Evolutionary conservation across 2,888 invertebrate genomes (phyloP), one percentile per base, ranked within the genome.

Genomic region (Eilema sororculum): DNA sequence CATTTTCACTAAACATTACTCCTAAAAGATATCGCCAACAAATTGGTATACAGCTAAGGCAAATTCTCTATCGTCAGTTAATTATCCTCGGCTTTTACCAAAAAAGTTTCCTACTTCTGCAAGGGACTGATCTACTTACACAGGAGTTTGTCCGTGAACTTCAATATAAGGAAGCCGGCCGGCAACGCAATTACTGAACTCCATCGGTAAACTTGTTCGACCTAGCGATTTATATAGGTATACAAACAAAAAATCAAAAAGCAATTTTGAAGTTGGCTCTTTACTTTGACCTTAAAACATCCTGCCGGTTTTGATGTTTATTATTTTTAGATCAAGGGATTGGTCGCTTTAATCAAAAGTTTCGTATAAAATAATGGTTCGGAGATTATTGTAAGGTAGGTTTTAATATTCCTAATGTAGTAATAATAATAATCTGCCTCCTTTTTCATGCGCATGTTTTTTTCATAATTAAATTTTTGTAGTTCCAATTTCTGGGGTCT

Each of bases 131-230:
- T 89, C 90, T 85, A 89, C 89, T 90, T 91, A 85, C 73, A 70
- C 62, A 66, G 65, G 85, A 91, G 82, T 91, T 90, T 74, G 78
- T 74, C 82, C 78, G 74, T 87, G 85, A 90, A 88, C 87, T 91
- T 89, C 86, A 87, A 89, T 87, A 89, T 89, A 87, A 84, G 86
- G 82, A 87, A 88, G 80, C 82, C 81, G 81, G 79, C 77, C 76
- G 82, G 79, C 85, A 90, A 91, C 84, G 86, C 85, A 87, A 90
- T 91, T 90, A 89, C 84, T 69, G 86, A 84, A 78, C 88, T 84
- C 69, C 71, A 71, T 79, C 74, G 74, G 68, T 63, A 75, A 85
- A 82, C 81, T 87, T 81, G 72, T 68, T 73, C 73, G 66, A 73
- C 74, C 72, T 73, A 61, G 65, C 74, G 74, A 78, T 75, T 79